Conservation (phyloP, 2,888 invertebrate species). For the Hyposoter didymator region DNA sequence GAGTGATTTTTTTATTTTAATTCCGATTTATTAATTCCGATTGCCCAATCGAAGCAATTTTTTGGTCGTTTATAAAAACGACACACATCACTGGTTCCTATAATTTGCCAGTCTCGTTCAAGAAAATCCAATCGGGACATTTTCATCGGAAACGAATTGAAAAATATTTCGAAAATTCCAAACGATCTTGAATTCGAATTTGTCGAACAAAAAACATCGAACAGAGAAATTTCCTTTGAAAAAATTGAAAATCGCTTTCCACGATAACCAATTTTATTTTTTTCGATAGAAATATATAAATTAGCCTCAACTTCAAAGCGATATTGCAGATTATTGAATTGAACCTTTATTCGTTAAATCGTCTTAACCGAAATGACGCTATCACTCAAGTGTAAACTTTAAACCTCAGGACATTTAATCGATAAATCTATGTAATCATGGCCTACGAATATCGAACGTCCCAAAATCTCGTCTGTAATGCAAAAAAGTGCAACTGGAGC, state of each 20-base stretch:
- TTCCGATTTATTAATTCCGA: background rate
- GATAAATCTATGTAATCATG: constrained; percentile 50
- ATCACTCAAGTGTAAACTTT: constrained; percentile 52
- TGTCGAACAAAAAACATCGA: background rate
- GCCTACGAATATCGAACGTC: constrained; percentile 64
- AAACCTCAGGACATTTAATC: constrained; percentile 61
- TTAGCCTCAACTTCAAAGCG: background rate
- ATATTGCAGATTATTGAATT: background rate
- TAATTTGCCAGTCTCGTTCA: background rate
- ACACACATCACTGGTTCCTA: constrained; percentile 2
- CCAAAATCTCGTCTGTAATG: constrained; percentile 53
- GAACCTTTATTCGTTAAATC: background rate
- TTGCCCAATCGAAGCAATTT: background rate
- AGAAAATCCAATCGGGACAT: background rate
- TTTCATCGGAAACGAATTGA: background rate
- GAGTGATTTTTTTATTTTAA: no score
- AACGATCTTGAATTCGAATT: background rate
- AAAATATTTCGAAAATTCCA: constrained; percentile 12
- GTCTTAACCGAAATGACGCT: background rate
- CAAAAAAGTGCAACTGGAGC: constrained; percentile 27
- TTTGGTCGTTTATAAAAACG: background rate
- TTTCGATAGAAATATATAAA: background rate
- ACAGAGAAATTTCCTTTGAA: background rate
- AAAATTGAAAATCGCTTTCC: background rate
- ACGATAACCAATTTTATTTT: background rate